Conservation (phyloP, 2,888 invertebrate species). For the Dolichomitus sp. region DNA sequence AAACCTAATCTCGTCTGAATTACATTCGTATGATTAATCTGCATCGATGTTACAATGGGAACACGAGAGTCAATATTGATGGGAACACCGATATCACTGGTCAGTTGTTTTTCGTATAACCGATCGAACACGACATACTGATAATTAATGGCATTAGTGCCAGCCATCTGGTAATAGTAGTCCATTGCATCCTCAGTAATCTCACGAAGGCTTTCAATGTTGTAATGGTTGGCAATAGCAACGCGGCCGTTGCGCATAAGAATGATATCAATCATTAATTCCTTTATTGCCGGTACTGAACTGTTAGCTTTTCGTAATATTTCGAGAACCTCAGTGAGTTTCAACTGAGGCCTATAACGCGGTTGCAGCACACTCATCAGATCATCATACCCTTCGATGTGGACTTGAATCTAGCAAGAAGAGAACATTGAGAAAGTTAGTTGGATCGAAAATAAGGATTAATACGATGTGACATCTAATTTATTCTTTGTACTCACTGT, state of each 20-base stretch:
- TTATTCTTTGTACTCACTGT: constrained; percentile 45
- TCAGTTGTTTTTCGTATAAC: constrained; percentile 77
- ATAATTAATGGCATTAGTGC: constrained; percentile 38
- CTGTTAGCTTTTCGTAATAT: constrained; percentile 67
- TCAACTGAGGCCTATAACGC: constrained; percentile 24
- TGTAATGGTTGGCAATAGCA: constrained; percentile 65
- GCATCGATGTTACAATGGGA: constrained; percentile 78
- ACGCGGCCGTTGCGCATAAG: constrained; percentile 70
- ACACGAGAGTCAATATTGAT: constrained; percentile 78
- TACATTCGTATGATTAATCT: constrained; percentile 67
- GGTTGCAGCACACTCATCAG: constrained; percentile 18
- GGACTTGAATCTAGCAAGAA: constrained; percentile 44
- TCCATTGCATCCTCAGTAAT: constrained; percentile 29
- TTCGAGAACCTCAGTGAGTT: constrained; percentile 66
- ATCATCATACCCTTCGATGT: constrained; percentile 67
- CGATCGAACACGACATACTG: constrained; percentile 71
- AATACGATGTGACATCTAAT: not conserved
- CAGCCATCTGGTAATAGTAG: not conserved
- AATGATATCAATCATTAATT: constrained; percentile 72
- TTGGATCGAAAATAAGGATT: not conserved
- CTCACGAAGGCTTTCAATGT: constrained; percentile 47
- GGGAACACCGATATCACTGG: constrained; percentile 85
- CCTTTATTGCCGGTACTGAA: constrained; percentile 59
- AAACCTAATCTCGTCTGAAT: constrained; percentile 7
- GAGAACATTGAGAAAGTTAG: not conserved